phyloP scores from a whole-genome alignment of 2,888 invertebrate genomes.

The Disparrhopalites patrizii region DNA sequence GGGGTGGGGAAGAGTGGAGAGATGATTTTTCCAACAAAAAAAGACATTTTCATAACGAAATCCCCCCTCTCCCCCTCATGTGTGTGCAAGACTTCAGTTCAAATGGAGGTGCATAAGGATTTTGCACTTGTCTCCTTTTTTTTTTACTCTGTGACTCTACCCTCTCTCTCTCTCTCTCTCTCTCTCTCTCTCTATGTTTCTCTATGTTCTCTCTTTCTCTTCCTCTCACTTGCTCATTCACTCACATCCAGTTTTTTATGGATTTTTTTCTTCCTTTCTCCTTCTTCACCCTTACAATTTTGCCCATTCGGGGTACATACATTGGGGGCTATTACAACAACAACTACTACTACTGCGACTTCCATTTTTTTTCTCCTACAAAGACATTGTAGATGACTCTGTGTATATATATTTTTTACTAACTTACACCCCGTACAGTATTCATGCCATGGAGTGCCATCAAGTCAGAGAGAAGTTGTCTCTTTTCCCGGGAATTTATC shows the following conservation, averaged over 20 bases:
- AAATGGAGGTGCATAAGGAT: too few relatives aligned
- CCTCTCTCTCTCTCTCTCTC: not conserved
- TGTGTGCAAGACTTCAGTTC: too few relatives aligned
- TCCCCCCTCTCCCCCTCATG: slow-evolving; percentile 27
- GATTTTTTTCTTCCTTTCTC: too few relatives aligned
- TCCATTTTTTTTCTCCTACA: too few relatives aligned
- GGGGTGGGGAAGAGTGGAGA: too few relatives aligned
- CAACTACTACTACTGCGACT: too few relatives aligned
- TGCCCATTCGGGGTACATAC: too few relatives aligned
- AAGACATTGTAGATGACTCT: too few relatives aligned
- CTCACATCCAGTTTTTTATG: slow-evolving; percentile 32
- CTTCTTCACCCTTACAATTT: slow-evolving; percentile 23
- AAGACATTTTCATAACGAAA: slow-evolving; percentile 39
- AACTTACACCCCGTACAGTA: not conserved
- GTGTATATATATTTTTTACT: too few relatives aligned
- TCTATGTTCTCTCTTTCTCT: too few relatives aligned
- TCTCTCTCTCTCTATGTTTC: slow-evolving; percentile 10
- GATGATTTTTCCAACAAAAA: slow-evolving; percentile 30
- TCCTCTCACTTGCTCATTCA: not conserved
- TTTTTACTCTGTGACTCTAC: not conserved
- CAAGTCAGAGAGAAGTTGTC: slow-evolving; percentile 28
- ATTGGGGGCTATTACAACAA: too few relatives aligned
- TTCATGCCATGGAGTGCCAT: not conserved
- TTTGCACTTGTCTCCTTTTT: slow-evolving; percentile 18
- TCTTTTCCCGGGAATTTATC: slow-evolving; percentile 43